phyloP scores from a whole-genome alignment of 2,113 vertebrate genomes.

The Stigmatopora argus region DNA sequence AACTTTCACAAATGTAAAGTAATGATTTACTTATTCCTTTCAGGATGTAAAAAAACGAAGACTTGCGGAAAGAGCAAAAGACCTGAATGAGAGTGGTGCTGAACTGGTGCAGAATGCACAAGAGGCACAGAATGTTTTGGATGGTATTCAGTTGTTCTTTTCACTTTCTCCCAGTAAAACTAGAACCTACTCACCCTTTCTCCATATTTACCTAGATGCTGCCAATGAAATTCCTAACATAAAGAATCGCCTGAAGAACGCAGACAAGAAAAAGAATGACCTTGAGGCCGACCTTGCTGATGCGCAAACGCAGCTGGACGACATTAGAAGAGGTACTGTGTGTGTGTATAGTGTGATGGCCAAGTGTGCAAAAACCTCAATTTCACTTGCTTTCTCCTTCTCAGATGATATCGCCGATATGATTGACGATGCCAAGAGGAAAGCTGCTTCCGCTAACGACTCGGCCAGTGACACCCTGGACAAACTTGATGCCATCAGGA shows the following conservation, averaged over 20 bases:
- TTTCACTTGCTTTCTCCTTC: neutral
- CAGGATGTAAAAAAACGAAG: slow-evolving; percentile 78
- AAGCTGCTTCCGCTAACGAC: slow-evolving; percentile 66
- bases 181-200: neutral
- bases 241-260: slow-evolving; percentile 63
- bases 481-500: slow-evolving; percentile 73
- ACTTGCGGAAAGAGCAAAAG: slow-evolving; percentile 74
- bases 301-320: slow-evolving; percentile 59
- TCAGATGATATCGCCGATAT: slow-evolving; percentile 73
- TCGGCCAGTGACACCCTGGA: slow-evolving; percentile 69
- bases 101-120: slow-evolving; percentile 68
- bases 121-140: slow-evolving; percentile 59
- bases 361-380: neutral
- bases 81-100: slow-evolving; percentile 68
- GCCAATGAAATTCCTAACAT: slow-evolving; percentile 63
- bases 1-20: neutral
- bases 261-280: slow-evolving; percentile 70
- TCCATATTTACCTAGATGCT: slow-evolving; percentile 60
- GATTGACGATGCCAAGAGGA: slow-evolving; percentile 73
- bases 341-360: no score
- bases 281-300: slow-evolving; percentile 69
- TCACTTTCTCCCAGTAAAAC: neutral
- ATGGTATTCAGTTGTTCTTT: slow-evolving; percentile 62
- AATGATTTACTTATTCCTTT: slow-evolving; percentile 26
- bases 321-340: slow-evolving; percentile 75